These are phyloP conservation scores for Rallus limicola DNA, from an alignment of 2,113 vertebrate species.

Conservation along the genomic window DNA sequence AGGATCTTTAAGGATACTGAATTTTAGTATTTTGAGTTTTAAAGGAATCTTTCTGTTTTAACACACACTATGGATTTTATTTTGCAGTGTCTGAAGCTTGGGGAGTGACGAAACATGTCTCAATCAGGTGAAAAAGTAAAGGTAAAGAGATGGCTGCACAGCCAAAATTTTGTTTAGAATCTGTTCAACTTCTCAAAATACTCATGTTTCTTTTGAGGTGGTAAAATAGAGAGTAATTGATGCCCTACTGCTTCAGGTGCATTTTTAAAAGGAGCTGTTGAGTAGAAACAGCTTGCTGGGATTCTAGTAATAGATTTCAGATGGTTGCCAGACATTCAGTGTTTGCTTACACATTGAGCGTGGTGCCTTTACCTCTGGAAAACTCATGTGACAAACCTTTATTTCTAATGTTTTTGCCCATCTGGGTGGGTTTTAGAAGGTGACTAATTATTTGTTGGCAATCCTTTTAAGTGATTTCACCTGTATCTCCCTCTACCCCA, in stretches of 20 bases:
- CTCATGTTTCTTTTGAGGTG: neutral
- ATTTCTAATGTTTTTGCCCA: neutral
- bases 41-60: neutral
- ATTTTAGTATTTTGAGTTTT: neutral
- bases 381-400: neutral
- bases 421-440: neutral
- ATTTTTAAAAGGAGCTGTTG: neutral
- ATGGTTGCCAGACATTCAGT: neutral
- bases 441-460: too few relatives aligned
- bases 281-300: neutral
- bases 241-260: neutral
- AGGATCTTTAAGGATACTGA: neutral
- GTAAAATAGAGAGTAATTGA: neutral
- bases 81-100: constrained; percentile 56
- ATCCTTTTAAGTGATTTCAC: neutral
- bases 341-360: neutral
- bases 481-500: neutral
- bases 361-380: neutral
- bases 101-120: constrained; percentile 75
- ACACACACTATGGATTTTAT: constrained; percentile 5
- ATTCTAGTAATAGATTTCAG: neutral
- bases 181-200: neutral
- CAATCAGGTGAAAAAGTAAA: constrained; percentile 87
- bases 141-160: constrained; percentile 65
- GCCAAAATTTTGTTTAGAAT: neutral